A percentile compares a stretch with the other conserved stretches of the same genome.
phyloP scores from a whole-genome alignment of 2,888 invertebrate genomes.

The Lomographa bimaculata region DNA sequence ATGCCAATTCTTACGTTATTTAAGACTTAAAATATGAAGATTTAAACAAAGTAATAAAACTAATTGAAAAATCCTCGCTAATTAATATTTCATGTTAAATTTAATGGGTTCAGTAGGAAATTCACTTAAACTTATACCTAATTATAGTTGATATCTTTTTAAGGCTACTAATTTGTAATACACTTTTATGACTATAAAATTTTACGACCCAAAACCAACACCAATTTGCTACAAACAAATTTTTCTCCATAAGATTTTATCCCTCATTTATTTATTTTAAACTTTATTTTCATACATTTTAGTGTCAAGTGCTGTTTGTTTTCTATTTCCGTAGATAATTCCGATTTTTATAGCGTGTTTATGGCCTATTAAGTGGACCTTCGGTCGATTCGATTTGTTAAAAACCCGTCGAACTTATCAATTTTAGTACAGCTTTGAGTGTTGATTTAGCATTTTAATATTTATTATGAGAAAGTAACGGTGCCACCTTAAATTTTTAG shows the following conservation, averaged over 20 bases:
- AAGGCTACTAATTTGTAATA: no score
- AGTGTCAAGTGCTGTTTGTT: conserved; percentile 9
- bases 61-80: no score
- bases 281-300: conserved; percentile 11
- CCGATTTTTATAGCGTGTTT: conserved; percentile 31
- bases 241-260: background rate
- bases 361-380: conserved; percentile 27
- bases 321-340: conserved; percentile 24
- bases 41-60: no score
- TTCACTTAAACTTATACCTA: no score
- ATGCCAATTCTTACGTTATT: no score
- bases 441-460: conserved; percentile 19
- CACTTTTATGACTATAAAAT: no score
- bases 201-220: no score
- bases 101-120: no score
- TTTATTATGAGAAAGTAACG: conserved; percentile 17
- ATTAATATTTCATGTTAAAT: no score
- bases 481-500: background rate
- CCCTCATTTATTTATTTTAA: conserved; percentile 3
- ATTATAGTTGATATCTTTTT: no score
- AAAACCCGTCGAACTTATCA: conserved; percentile 29
- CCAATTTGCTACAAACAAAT: background rate
- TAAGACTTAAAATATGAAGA: no score
- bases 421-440: conserved; percentile 20
- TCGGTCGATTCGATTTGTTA: conserved; percentile 30